These are phyloP conservation scores for Arctia plantaginis DNA, from an alignment of 2,888 invertebrate genomes.

Conservation along the genomic window DNA sequence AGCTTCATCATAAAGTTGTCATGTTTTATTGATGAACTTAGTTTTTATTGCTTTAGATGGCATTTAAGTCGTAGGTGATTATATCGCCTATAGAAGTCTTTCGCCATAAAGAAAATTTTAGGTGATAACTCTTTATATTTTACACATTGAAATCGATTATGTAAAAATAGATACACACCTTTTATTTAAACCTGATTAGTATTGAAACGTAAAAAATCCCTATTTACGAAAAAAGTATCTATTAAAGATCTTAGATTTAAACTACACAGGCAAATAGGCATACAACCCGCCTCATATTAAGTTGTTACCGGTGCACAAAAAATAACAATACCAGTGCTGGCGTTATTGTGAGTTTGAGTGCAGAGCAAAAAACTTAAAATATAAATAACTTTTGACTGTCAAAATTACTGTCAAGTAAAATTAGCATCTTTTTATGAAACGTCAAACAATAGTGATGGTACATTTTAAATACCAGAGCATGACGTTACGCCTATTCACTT, in stretches of 20 bases:
- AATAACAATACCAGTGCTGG: neutral
- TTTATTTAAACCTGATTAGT: neutral
- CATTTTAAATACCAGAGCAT: neutral
- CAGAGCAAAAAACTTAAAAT: neutral
- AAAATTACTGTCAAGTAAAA: neutral
- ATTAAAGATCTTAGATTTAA: too few relatives aligned
- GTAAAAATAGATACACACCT: neutral
- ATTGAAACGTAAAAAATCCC: neutral
- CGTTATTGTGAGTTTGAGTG: neutral
- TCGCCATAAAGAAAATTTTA: neutral
- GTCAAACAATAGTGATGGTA: neutral
- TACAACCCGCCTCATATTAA: neutral
- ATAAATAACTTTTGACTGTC: neutral
- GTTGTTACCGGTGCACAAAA: neutral
- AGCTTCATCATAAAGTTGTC: slow-evolving; percentile 27
- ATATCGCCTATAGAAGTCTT: neutral
- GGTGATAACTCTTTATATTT: too few relatives aligned
- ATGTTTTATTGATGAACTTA: slow-evolving; percentile 14
- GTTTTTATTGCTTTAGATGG: slow-evolving; percentile 4
- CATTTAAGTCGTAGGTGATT: neutral
- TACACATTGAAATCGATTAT: neutral
- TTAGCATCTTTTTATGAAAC: neutral
- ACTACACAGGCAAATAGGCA: too few relatives aligned
- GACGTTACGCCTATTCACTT: neutral
- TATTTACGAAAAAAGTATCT: neutral